These are phyloP conservation scores for Sterrhoptilus dennistouni DNA, from an alignment of 2,113 vertebrate genomes.

Conservation along the genomic window DNA sequence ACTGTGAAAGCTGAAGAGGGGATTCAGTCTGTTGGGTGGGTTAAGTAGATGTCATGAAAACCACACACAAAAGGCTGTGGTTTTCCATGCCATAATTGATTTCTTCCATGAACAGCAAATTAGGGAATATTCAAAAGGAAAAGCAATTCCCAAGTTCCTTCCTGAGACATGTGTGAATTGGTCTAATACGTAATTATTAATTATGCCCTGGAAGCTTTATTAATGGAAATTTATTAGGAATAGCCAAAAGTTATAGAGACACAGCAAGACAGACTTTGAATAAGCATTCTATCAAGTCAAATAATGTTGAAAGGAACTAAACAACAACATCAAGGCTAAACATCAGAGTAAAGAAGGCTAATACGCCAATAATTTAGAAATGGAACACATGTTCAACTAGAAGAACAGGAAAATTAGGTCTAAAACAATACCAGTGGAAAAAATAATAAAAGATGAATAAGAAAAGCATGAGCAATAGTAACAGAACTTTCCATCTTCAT, in stretches of 20 bases:
- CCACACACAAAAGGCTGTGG: neutral
- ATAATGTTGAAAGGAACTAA: neutral
- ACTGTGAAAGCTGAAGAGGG: neutral
- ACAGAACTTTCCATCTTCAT: neutral
- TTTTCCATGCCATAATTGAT: neutral
- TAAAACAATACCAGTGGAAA: neutral
- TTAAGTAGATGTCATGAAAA: constrained; percentile 3
- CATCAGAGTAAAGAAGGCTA: neutral
- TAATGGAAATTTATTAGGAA: neutral
- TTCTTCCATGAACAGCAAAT: neutral
- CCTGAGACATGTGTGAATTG: neutral
- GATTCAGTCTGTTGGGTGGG: neutral
- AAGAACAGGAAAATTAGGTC: neutral
- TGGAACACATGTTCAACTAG: neutral
- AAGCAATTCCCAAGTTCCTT: neutral
- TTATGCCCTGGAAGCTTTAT: neutral
- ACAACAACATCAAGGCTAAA: neutral
- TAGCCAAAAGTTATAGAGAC: neutral
- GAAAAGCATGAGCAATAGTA: neutral
- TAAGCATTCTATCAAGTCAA: neutral
- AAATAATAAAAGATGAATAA: neutral
- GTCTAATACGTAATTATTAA: neutral
- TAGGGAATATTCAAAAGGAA: neutral
- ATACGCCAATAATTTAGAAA: neutral
- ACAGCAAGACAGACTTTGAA: neutral